Base-by-base conservation (phyloP, 2,888 invertebrate species). In the Toxonevra muliebris region DNA sequence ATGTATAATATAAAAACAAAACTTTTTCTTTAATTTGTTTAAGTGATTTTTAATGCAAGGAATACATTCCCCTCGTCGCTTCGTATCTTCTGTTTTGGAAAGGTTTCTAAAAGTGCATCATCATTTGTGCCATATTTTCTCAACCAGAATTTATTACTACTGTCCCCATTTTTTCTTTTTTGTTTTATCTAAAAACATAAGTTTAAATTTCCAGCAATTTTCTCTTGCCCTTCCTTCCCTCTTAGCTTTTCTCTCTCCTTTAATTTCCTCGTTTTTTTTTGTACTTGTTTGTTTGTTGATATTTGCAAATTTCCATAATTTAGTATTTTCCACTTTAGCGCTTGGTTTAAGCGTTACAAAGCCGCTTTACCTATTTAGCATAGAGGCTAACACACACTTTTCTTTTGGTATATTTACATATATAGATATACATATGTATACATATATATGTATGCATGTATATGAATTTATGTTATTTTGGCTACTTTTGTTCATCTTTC, bases 341-440 rank as follows among this genome's bases (percentile, higher is more conserved):
- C 57, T 41, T 45, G 50, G 66, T 61, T 66, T 61, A 57, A 61
- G 41, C 61, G 20, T 61, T 66, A 61, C 57, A 61, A 61, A 61
- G 61, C 66, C 57, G 61, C 55, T 61, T 66, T 61, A 52, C 55
- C 66, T 66, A 48, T 66, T 66, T 66, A 61, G 61, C 66, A 66
- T 66, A 66, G 15, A 30, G 30, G 7, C 7, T 4, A 4, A 30
- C 30, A 4, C 30, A 30, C 30, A 30, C n/a, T n/a, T n/a, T n/a
- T n/a, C n/a, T n/a, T n/a, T n/a, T n/a, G n/a, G n/a, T n/a, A n/a
- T 30, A 30, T 7, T 30, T 7, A 30, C 30, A 30, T 7, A 30
- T 30, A 4, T 7, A 30, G 7, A 30, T 7, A 30, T 30, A 30
- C 30, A 30, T 30, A 30, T 30, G 30, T 30, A 7, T 30, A 30